Evolutionary conservation across 2,888 invertebrate species (phyloP).

Genomic region (Sinhomidia bicolor): DNA sequence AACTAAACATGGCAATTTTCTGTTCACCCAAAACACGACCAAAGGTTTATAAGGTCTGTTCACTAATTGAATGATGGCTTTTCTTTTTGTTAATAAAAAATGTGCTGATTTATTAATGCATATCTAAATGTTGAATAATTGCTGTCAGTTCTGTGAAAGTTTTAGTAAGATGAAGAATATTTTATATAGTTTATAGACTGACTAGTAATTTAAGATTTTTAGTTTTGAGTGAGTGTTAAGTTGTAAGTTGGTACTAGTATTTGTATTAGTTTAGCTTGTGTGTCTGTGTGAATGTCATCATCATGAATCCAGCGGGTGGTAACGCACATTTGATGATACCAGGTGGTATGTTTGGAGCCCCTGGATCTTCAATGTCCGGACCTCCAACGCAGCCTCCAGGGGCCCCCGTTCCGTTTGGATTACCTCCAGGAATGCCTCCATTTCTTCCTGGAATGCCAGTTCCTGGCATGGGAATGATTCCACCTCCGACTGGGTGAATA

Average conservation of each 20-base stretch:
- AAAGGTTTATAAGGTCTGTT: no score
- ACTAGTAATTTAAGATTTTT: no score
- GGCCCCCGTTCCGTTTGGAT: constrained; percentile 63
- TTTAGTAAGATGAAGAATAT: no score
- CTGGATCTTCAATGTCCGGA: constrained; percentile 64
- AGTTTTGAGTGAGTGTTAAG: background rate
- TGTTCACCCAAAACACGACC: no score
- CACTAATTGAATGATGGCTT: no score
- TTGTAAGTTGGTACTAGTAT: no score
- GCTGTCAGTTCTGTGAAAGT: no score
- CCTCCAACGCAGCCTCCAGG: constrained; percentile 63
- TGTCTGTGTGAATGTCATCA: background rate
- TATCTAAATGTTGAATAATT: no score
- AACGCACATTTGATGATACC: constrained; percentile 76
- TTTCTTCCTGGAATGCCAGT: constrained; percentile 70
- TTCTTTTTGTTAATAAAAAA: no score
- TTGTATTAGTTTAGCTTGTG: background rate
- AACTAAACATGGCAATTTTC: no score
- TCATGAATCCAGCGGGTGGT: constrained; percentile 69
- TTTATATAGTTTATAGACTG: no score
- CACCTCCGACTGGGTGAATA: constrained; percentile 76
- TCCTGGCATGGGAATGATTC: constrained; percentile 77
- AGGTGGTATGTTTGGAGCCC: constrained; percentile 67
- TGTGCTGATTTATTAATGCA: no score
- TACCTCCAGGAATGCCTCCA: constrained; percentile 74